Base-by-base conservation (phyloP, 2,888 invertebrate genomes). In the Fragum whitleyi region DNA sequence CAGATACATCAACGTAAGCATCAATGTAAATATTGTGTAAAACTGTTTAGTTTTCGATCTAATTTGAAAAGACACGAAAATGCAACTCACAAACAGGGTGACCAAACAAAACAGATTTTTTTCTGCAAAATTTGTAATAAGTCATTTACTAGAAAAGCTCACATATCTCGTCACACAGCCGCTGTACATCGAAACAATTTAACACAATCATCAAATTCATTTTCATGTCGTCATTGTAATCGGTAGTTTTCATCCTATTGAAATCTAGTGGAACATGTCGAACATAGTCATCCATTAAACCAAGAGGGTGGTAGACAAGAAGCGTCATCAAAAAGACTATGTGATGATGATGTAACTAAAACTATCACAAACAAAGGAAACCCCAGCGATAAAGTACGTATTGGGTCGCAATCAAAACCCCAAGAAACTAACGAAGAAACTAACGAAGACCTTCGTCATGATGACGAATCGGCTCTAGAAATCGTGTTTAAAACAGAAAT, bases 101-200 rank as follows among this genome's bases (percentile, higher is more conserved):
- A 26, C 19, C 21, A n/a, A 42, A 23, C 67, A 42, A 81, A 51
- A 29, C 9, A 39, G 19, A 73, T 73, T 23, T 77, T 77, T 23
- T 28, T 28, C 0, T 70, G 77, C 70, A 28, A 28, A 5, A 32
- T 55, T 21, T 81, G 80, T 65, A 69, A 51, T 16, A 32, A 39
- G 23, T 57, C 76, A 23, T 81, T 81, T 61, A 47, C 61, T 32
- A 61, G 74, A 71, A 79, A 71, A 61, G 62, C 74, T 65, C 6
- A 42, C 42, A 21, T 79, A 19, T 1, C 16, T 23, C 74, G 47
- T 51, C 75, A 79, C 47, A 67, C 23, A 2, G 57, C 36, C 32
- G 23, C 21, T 21, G 57, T 69, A 36, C 75, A 79, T 72, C 47
- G 26, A 21, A 21, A 16, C 26, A 19, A 14, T 29, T 19, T 1